A percentile compares a stretch with the other conserved stretches of the same genome.
Evolutionary conservation across 92 coral and sea anemone genomes (phyloP).

Genomic region (Epizoanthus fatuus): DNA sequence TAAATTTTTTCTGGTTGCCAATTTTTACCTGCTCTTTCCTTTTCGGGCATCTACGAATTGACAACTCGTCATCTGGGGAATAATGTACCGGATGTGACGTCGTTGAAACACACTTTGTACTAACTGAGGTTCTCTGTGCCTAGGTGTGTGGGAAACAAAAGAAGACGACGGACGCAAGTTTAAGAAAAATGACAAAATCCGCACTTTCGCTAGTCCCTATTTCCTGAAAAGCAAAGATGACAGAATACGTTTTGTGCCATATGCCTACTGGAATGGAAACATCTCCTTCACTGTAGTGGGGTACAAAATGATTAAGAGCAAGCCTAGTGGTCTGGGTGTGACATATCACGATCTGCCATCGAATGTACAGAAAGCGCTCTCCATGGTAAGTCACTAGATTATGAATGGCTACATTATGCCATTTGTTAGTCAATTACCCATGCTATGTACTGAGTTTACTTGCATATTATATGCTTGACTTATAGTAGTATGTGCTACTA

Average conservation of each 20-base stretch:
- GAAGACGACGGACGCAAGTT: too few relatives aligned
- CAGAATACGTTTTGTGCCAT: background rate
- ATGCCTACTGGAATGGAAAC: slow-evolving; percentile 29
- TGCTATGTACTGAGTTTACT: too few relatives aligned
- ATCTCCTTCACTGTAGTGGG: slow-evolving; percentile 14
- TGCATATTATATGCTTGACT: too few relatives aligned
- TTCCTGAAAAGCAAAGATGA: background rate
- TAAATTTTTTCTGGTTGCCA: too few relatives aligned
- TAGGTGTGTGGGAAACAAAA: too few relatives aligned
- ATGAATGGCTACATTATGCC: background rate
- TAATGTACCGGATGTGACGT: too few relatives aligned
- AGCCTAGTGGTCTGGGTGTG: background rate
- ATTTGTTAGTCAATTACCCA: background rate
- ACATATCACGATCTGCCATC: slow-evolving; percentile 10
- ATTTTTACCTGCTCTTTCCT: too few relatives aligned
- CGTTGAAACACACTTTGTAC: too few relatives aligned
- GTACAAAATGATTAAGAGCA: background rate
- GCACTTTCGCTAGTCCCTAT: background rate
- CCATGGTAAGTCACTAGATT: background rate
- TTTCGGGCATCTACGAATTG: too few relatives aligned
- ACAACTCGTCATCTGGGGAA: too few relatives aligned
- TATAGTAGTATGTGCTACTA: too few relatives aligned
- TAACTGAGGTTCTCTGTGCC: too few relatives aligned
- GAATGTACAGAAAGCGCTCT: background rate
- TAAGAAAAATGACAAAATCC: background rate